Percentiles rank a stretch among this genome's conserved stretches.
phyloP scores from a whole-genome alignment of 30 jellyfish, hydroid and myxozoan genomes.

The Rhopilema esculentum region DNA sequence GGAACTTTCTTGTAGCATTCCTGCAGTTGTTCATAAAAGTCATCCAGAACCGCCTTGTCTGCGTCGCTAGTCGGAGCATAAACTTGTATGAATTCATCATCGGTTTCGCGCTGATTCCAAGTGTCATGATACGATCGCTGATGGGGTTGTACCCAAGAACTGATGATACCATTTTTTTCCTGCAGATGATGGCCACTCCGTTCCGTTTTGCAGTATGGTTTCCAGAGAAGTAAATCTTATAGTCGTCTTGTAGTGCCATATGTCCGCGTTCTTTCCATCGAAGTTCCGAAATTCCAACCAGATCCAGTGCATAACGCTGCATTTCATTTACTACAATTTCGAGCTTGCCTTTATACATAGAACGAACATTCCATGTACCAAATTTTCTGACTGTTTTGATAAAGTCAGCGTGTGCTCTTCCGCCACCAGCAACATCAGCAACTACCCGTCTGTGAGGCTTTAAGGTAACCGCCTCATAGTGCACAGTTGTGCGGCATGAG shows the following conservation, averaged over 20 bases:
- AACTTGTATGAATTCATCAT: not conserved
- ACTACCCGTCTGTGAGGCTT: not conserved
- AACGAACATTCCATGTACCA: slow-evolving; percentile 19
- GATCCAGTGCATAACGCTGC: not conserved
- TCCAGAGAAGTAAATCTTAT: slow-evolving; percentile 22
- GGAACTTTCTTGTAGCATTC: not conserved
- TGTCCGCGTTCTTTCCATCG: slow-evolving; percentile 16
- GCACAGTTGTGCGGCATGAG: not conserved
- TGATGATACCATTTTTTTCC: slow-evolving; percentile 4
- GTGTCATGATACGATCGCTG: slow-evolving; percentile 7
- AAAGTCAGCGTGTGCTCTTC: not conserved
- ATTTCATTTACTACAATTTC: slow-evolving; percentile 2
- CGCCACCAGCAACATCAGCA: not conserved
- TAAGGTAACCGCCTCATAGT: not conserved
- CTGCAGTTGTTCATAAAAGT: slow-evolving; percentile 20
- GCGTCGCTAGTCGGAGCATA: slow-evolving; percentile 16
- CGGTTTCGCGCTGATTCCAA: not conserved
- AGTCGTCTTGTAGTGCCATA: not conserved
- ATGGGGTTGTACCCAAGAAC: slow-evolving; percentile 18
- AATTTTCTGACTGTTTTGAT: not conserved
- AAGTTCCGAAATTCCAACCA: slow-evolving; percentile 10
- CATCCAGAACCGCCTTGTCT: slow-evolving; percentile 1
- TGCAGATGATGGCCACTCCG: slow-evolving; percentile 19
- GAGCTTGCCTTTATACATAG: slow-evolving; percentile 7
- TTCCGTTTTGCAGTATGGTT: slow-evolving; percentile 1